Percentiles rank a stretch among this genome's conserved stretches.
Conservation (phyloP, 1,140 invertebrate species). For the Aphis craccivora region DNA sequence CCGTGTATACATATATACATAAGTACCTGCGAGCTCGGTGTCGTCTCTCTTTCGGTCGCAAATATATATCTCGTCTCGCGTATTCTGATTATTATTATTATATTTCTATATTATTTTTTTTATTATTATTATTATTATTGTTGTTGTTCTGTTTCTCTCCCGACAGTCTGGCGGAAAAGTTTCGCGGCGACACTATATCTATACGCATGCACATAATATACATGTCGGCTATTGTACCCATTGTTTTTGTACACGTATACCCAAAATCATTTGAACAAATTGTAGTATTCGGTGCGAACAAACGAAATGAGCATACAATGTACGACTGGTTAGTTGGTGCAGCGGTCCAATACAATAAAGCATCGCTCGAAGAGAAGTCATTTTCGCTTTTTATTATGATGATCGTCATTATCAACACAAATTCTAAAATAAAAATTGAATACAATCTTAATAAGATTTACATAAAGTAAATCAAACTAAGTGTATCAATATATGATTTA, state of each 20-base stretch:
- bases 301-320: conserved; percentile 19
- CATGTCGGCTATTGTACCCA: neutral
- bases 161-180: neutral
- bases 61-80: neutral
- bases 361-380: neutral
- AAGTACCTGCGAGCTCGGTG: neutral
- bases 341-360: neutral
- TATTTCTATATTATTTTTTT: neutral
- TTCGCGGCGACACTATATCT: neutral
- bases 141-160: conserved; percentile 11
- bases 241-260: conserved; percentile 10
- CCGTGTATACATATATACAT: neutral
- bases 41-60: neutral
- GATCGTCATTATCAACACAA: neutral
- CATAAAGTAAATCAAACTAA: neutral
- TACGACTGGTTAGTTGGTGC: neutral
- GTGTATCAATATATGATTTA: neutral
- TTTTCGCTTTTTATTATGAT: neutral
- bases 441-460: neutral
- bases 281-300: conserved; percentile 21
- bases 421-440: neutral
- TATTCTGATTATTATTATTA: neutral
- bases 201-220: neutral
- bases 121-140: neutral
- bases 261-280: neutral